Base-by-base conservation (phyloP, 2,888 invertebrate species). In the Eupithecia vulgata region DNA sequence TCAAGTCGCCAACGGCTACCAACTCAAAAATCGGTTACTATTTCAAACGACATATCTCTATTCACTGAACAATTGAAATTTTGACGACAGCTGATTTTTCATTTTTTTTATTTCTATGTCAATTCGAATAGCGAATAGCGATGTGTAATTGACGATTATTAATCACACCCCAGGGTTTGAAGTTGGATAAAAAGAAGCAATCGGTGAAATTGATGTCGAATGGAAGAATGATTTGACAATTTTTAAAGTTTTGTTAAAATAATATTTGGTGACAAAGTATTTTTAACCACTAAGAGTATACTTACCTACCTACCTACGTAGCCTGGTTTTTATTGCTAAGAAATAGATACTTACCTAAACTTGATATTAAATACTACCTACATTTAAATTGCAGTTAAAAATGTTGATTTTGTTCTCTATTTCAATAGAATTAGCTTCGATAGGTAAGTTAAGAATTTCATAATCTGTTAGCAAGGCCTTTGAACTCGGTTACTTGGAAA, bases 111-210 rank as follows among this genome's bases (percentile, higher is more conserved):
- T 71, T 59, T 62, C 30, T 42, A 68, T 71, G 6, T 42, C 40
- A 3, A 57, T n/a, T 70, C 25, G 21, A 68, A 68, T 68, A 76
- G 70, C 25, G 21, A 68, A 68, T 68, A 76, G 70, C 70, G 66
- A 76, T 57, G 70, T 67, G 67, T 78, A 79, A 79, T 79, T 78
- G 78, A 77, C 70, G 70, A 71, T 74, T 75, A 81, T 81, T 78
- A 76, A 81, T 81, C 80, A 81, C 79, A 74, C 80, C 65, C 72
- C 42, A 13, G 80, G 78, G 78, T 68, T 40, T 45, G 59, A 52
- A 57, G 30, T n/a, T 64, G 66, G 71, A 78, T 73, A 74, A 75
- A 80, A 74, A 69, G n/a, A 68, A 80, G 71, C 77, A 72, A 80
- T 79, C 77, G 75, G 72, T 75, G 72, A 77, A 79, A 74, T 48